Percentiles rank a stretch among this genome's conserved stretches.
phyloP scores from a whole-genome alignment of 2,797 vertebrate genomes.

The Varecia variegata region DNA sequence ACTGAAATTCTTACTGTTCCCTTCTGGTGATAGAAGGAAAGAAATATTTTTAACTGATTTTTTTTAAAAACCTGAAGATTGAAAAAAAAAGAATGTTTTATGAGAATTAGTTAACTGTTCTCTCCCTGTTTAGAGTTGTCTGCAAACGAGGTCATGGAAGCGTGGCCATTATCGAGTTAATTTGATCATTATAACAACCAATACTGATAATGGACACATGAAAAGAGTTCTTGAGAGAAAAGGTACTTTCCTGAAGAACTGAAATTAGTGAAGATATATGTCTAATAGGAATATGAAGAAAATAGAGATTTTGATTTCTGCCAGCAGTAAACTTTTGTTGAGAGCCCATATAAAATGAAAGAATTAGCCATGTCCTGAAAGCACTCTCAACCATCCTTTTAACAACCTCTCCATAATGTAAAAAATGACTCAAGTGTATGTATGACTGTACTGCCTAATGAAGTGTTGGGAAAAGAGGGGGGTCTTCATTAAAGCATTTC shows the following conservation, averaged over 20 bases:
- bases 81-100: neutral
- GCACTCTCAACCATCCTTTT: neutral
- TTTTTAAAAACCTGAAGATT: neutral
- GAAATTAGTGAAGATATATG: neutral
- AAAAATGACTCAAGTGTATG: constrained; percentile 41
- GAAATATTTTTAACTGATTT: neutral
- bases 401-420: constrained; percentile 40
- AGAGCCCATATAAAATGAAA: neutral
- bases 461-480: constrained; percentile 21
- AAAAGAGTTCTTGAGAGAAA: neutral
- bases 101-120: neutral
- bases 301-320: constrained; percentile 21
- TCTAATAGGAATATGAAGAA: neutral
- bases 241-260: neutral
- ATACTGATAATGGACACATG: neutral
- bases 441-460: constrained; percentile 26
- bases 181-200: neutral
- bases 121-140: neutral
- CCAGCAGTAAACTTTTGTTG: neutral
- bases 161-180: neutral
- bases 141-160: neutral
- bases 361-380: constrained; percentile 25
- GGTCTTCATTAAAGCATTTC: constrained; percentile 11
- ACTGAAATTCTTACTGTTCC: constrained; percentile 8
- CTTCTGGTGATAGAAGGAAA: neutral